Evolutionary conservation across 2,113 vertebrate species (phyloP).

Genomic region (Cricetomys ansorgei): DNA sequence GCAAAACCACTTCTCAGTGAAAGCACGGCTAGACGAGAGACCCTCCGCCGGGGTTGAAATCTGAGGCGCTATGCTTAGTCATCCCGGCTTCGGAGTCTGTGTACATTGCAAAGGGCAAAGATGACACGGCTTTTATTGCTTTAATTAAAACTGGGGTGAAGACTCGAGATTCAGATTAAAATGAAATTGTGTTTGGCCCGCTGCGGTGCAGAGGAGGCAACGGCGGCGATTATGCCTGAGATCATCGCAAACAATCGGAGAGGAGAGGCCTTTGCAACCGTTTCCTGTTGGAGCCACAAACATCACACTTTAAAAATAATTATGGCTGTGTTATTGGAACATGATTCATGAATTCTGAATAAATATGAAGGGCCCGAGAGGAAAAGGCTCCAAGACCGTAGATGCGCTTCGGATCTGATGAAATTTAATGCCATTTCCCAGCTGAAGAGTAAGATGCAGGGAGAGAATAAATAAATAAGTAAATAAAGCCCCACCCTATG

Average conservation of each 20-base stretch:
- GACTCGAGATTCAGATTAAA: conserved; percentile 82
- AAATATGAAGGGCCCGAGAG: conserved; percentile 86
- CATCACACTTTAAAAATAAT: conserved; percentile 91
- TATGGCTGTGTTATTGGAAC: conserved; percentile 87
- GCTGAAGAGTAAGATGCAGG: conserved; percentile 84
- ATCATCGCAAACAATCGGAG: conserved; percentile 89
- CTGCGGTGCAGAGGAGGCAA: conserved; percentile 82
- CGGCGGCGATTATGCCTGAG: conserved; percentile 86
- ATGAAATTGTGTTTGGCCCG: conserved; percentile 85
- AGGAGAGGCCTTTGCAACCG: conserved; percentile 88
- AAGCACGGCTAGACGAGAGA: background rate
- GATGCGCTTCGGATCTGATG: conserved; percentile 86
- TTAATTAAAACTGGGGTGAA: conserved; percentile 89
- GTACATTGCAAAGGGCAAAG: conserved; percentile 86
- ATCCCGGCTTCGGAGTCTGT: conserved; percentile 76
- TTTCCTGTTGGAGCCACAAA: conserved; percentile 90
- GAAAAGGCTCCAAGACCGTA: conserved; percentile 84
- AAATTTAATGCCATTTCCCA: conserved; percentile 87
- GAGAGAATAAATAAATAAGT: no score
- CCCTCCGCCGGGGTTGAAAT: background rate
- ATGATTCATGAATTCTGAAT: conserved; percentile 90
- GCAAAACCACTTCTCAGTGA: background rate
- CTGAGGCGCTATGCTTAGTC: background rate
- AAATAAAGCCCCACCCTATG: conserved; percentile 34
- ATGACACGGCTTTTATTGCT: conserved; percentile 85